Evolutionary conservation across 2,113 vertebrate species (phyloP).

Genomic region (Ameiurus melas): DNA sequence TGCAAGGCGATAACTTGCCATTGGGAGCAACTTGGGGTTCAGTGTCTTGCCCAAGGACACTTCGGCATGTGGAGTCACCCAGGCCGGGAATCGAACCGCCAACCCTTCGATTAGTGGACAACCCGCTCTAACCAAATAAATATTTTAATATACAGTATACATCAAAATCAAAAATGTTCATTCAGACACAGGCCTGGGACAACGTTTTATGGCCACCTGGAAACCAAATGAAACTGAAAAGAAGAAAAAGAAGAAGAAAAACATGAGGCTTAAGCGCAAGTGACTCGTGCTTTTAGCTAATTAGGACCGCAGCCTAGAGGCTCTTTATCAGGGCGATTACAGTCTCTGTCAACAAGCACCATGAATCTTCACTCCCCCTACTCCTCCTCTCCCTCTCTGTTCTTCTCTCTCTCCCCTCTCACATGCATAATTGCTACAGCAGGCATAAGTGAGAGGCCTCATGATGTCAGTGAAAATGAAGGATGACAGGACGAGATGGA

Average conservation of each 20-base stretch:
- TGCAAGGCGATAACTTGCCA: no score
- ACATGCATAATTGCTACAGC: constrained; percentile 42
- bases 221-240: constrained; percentile 15
- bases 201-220: constrained; percentile 14
- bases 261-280: constrained; percentile 57
- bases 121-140: no score
- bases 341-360: constrained; percentile 64
- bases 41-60: no score
- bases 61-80: no score
- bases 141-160: no score
- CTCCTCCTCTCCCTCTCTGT: constrained; percentile 50
- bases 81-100: no score
- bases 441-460: constrained; percentile 33
- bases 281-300: constrained; percentile 70
- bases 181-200: not conserved
- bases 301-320: constrained; percentile 73
- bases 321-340: constrained; percentile 77
- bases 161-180: not conserved
- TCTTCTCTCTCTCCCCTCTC: constrained; percentile 34
- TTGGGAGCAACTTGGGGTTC: no score
- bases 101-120: no score
- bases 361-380: constrained; percentile 50
- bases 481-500: constrained; percentile 47
- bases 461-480: constrained; percentile 47
- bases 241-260: not conserved